Percentiles rank a stretch among this genome's conserved stretches.
These are phyloP conservation scores for Trichacis sp. DNA, from an alignment of 2,888 invertebrate species.

Conservation along the genomic window DNA sequence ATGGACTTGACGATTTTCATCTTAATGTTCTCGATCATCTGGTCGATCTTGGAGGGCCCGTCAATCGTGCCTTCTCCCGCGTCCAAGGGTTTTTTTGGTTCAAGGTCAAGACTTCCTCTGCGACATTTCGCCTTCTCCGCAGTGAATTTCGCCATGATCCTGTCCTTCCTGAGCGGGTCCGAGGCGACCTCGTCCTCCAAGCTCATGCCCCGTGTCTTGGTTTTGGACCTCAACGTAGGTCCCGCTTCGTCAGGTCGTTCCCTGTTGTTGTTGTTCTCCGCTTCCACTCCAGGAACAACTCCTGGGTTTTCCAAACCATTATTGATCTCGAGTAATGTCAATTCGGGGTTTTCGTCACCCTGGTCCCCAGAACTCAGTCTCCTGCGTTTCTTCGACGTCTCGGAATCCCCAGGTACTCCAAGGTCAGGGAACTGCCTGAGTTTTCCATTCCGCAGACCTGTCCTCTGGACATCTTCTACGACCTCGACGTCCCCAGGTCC, in stretches of 20 bases:
- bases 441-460: constrained; percentile 76
- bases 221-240: constrained; percentile 63
- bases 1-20: constrained; percentile 63
- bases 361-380: constrained; percentile 57
- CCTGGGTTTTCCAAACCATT: constrained; percentile 23
- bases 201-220: constrained; percentile 60
- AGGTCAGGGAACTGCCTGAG: constrained; percentile 71
- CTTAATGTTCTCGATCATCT: constrained; percentile 66
- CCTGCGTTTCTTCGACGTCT: constrained; percentile 44
- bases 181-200: constrained; percentile 44
- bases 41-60: constrained; percentile 59
- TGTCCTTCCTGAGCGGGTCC: constrained; percentile 57
- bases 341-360: constrained; percentile 49
- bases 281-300: constrained; percentile 37
- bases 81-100: constrained; percentile 58
- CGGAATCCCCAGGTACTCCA: too few species aligned
- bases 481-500: constrained; percentile 43
- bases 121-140: constrained; percentile 56
- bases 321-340: constrained; percentile 53
- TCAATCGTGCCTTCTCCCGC: constrained; percentile 56
- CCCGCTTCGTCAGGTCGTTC: constrained; percentile 57
- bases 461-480: constrained; percentile 60
- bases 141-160: constrained; percentile 50
- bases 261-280: constrained; percentile 62
- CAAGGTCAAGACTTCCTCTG: constrained; percentile 62